Evolutionary conservation across 2,113 vertebrate species (phyloP).

Genomic region (Taurulus bubalis): DNA sequence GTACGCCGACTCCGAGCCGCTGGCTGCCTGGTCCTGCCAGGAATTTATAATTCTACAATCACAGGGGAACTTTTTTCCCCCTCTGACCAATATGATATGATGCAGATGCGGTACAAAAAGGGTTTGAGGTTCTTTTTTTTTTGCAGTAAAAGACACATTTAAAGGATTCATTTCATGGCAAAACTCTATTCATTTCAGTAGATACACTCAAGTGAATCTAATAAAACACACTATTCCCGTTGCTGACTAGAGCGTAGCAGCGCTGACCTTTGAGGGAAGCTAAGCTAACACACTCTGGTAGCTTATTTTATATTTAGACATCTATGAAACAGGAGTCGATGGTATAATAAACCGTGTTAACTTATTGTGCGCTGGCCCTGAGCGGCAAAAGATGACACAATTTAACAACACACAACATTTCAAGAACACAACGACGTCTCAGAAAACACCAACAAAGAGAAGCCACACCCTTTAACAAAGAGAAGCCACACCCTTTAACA

Average conservation of each 20-base stretch:
- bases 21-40: slow-evolving; percentile 58
- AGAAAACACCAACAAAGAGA: not conserved
- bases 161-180: not conserved
- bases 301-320: not conserved
- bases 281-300: not conserved
- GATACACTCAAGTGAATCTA: not conserved
- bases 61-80: slow-evolving; percentile 31
- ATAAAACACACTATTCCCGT: not conserved
- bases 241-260: not conserved
- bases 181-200: not conserved
- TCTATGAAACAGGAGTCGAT: not conserved
- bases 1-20: slow-evolving; percentile 53
- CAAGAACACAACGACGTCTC: not conserved
- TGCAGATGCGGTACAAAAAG: not conserved
- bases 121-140: not conserved
- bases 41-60: slow-evolving; percentile 60
- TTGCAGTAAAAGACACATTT: not conserved
- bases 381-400: not conserved
- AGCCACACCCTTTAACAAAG: no score
- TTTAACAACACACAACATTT: no score
- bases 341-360: not conserved
- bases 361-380: not conserved
- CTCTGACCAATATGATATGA: slow-evolving; percentile 9
- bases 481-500: no score
- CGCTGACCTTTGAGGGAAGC: not conserved